Base-by-base conservation (phyloP, 2,113 vertebrate genomes). In the Mormyrus lacerda region DNA sequence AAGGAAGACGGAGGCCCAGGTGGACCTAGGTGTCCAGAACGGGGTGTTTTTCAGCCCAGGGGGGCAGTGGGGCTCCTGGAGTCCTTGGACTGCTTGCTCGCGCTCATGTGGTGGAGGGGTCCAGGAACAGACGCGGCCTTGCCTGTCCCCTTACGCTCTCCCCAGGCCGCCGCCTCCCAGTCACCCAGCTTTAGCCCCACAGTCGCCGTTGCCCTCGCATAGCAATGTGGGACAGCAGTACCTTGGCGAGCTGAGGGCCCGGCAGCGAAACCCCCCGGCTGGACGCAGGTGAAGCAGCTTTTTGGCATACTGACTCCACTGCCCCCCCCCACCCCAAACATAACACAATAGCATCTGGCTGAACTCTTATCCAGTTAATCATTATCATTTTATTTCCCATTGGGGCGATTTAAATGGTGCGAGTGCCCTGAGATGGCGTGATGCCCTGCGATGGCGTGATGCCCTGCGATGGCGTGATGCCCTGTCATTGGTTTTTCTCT, bases 11-110 rank as follows among this genome's bases (percentile, higher is more conserved):
- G 94, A 94, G 27, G 90, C 94, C 48, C 95, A 94, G 0, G 93
- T 93, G 48, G 94, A 95, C 87, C 88, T 27, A 0, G 39, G 92
- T 0, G 95, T 94, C 5, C 90, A 93, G 44, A 55, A 93, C 1
- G 93, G 92, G 1, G 44, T 1, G 3, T 45, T n/a, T 45, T 9
- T 84, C 9, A 94, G 93, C 0, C 89, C 91, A 8, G 94, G 93
- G 0, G 97, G 97, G 2, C 92, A 96, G 50, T 98, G 98, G 98
- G 97, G 98, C 0, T 85, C 94, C 24, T 99, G 98, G 98, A 97
- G 97, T 0, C 91, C 96, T 31, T 99, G 97, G 98, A 96, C 97
- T 0, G 94, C 96, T 79, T 99, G 98, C 91, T 98, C 98, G 0
- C 94, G 92, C 89, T 98, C 96, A 85, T 99, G 98, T 94, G 97